Base-by-base conservation (phyloP, 2,888 invertebrate species). In the Candidula unifasciata region DNA sequence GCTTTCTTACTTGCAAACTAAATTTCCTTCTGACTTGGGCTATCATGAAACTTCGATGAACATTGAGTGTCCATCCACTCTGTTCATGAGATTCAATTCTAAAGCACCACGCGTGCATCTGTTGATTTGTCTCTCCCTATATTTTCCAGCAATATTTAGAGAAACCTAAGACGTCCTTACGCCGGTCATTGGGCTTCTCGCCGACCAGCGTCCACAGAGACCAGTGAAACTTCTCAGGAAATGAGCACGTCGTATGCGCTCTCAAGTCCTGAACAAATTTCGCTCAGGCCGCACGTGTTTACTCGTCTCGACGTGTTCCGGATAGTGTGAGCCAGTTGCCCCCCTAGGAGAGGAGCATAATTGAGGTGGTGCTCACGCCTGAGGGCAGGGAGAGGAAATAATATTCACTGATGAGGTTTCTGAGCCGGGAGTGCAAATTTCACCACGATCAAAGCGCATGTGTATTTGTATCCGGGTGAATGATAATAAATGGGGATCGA, bases 241-340 rank as follows among this genome's bases (percentile, higher is more conserved):
- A 80, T 80, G 80, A 80, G 80, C 69, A 13, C 80, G 71, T 69
- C 57, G 80, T 80, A 69, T 80, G 80, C 80, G 80, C 54, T 24
- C 71, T 80, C 80, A 71, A 80, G 71, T 60, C 80, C 71, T 69
- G 80, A 71, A 80, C 80, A 80, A 80, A 80, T 80, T 80, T 80
- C 35, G 71, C 16, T 57, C 54, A 27, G 71, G 71, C 69, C 54
- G 80, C 71, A 80, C 80, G 80, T 80, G 80, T 69, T 79, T 79
- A 44, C 27, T 44, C 79, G 79, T 68, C 64, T 79, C 37, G 79
- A 44, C 68, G 35, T 57, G 79, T 79, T 66, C 68, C 66, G 68
- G 68, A 30, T 44, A 68, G 68, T 52, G 79, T 79, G 79, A 79
- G 79, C 68, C 27, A 68, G 66, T 68, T 79, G 68, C 37, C 79